A percentile compares a stretch with the other conserved stretches of the same genome.
phyloP scores from a whole-genome alignment of 1,140 invertebrate species.

The Gonatopus flavifemur region DNA sequence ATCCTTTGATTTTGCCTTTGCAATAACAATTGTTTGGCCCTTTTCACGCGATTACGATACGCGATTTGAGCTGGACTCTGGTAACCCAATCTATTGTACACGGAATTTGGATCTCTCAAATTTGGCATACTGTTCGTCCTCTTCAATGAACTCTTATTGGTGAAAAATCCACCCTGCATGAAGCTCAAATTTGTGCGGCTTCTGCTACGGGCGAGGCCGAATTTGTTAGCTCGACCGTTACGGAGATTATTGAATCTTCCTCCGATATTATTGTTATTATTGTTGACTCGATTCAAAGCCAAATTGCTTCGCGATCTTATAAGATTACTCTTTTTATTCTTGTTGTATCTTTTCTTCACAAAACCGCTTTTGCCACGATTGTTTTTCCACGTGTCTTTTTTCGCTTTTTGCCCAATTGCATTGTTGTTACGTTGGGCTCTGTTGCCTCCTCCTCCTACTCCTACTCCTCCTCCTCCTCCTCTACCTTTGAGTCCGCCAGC shows the following conservation, averaged over 20 bases:
- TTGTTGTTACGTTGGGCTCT: constrained; percentile 19
- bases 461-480: no score
- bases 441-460: constrained; percentile 26
- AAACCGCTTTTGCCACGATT: constrained; percentile 30
- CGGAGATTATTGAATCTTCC: constrained; percentile 27
- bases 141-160: constrained; percentile 36
- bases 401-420: constrained; percentile 9
- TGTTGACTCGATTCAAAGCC: constrained; percentile 28
- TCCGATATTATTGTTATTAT: constrained; percentile 24
- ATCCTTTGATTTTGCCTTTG: constrained; percentile 47
- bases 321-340: constrained; percentile 25
- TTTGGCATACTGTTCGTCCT: constrained; percentile 48
- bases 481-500: constrained; percentile 21
- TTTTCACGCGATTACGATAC: constrained; percentile 51
- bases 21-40: constrained; percentile 47
- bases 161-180: constrained; percentile 32
- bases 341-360: constrained; percentile 44
- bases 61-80: constrained; percentile 53
- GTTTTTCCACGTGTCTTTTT: constrained; percentile 26
- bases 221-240: constrained; percentile 29
- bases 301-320: constrained; percentile 37
- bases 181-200: constrained; percentile 42
- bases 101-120: constrained; percentile 49
- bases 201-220: constrained; percentile 37
- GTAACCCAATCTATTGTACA: constrained; percentile 52